These are phyloP conservation scores for Teleogryllus occipitalis DNA, from an alignment of 1,140 invertebrate species.

Conservation along the genomic window DNA sequence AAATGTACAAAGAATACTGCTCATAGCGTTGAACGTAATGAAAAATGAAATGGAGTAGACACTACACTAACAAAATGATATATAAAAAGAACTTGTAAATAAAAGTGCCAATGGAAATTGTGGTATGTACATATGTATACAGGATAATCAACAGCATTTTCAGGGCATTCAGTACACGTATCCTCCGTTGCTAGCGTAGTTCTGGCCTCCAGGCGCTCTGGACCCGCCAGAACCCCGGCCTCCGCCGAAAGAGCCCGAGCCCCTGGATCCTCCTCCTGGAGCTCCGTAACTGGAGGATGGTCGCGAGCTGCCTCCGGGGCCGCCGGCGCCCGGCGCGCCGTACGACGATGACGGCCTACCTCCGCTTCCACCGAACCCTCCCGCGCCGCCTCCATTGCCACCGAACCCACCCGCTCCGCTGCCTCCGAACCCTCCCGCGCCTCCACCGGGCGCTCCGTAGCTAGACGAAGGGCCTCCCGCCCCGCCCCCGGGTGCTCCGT, in stretches of 20 bases:
- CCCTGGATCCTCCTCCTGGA: background rate
- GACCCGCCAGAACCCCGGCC: background rate
- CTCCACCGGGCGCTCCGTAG: slow-evolving; percentile 31
- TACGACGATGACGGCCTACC: background rate
- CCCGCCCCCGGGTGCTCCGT: slow-evolving; percentile 12
- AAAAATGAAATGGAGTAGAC: background rate
- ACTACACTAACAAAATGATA: background rate
- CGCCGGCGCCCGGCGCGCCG: too few species aligned
- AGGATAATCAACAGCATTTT: background rate
- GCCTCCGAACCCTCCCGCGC: slow-evolving; percentile 27
- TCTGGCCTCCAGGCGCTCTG: slow-evolving; percentile 8
- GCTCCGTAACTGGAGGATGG: background rate
- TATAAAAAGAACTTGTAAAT: background rate
- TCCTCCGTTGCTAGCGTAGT: background rate
- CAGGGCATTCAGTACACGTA: background rate
- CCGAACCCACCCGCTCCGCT: too few species aligned
- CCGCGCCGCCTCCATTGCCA: too few species aligned
- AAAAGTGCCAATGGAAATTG: background rate
- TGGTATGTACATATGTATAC: slow-evolving; percentile 1
- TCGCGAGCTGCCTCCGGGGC: too few species aligned
- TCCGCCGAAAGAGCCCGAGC: background rate
- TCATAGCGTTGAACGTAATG: background rate
- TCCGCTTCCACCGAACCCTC: too few species aligned
- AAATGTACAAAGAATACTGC: background rate
- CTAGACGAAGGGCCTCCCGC: slow-evolving; percentile 26